Evolutionary conservation across 2,888 invertebrate genomes (phyloP).

Genomic region (Leptarthrus brevirostris): DNA sequence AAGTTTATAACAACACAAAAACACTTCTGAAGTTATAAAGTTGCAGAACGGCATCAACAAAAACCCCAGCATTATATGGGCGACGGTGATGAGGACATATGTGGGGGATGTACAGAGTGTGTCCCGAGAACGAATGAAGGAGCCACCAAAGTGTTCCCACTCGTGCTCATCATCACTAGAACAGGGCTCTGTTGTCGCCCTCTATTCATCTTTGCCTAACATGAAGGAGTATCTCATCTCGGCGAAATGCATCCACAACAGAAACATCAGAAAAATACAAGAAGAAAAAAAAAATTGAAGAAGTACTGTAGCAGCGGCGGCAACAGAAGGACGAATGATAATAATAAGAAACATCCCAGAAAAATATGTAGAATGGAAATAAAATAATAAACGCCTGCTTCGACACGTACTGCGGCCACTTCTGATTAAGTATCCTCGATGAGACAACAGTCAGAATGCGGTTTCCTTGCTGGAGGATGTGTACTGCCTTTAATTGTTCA

Average conservation of each 20-base stretch:
- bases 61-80: neutral
- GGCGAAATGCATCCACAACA: neutral
- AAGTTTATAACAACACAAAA: slow-evolving; percentile 18
- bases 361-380: slow-evolving; percentile 10
- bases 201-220: slow-evolving; percentile 30
- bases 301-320: slow-evolving; percentile 9
- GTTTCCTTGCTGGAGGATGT: neutral
- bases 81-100: slow-evolving; percentile 5
- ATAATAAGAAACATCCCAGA: neutral
- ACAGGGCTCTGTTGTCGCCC: slow-evolving; percentile 26
- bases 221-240: slow-evolving; percentile 18
- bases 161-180: slow-evolving; percentile 40
- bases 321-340: neutral
- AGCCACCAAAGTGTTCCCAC: slow-evolving; percentile 17
- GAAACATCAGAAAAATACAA: neutral
- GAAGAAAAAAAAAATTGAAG: neutral
- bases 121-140: neutral
- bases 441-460: slow-evolving; percentile 6
- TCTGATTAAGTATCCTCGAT: slow-evolving; percentile 19
- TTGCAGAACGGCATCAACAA: neutral
- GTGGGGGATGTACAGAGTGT: slow-evolving; percentile 8
- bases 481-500: neutral
- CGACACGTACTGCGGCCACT: slow-evolving; percentile 35
- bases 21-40: slow-evolving; percentile 3
- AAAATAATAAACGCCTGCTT: slow-evolving; percentile 36